Conservation (phyloP, 2,797 vertebrate species). For the Toxotes lorentzi region DNA sequence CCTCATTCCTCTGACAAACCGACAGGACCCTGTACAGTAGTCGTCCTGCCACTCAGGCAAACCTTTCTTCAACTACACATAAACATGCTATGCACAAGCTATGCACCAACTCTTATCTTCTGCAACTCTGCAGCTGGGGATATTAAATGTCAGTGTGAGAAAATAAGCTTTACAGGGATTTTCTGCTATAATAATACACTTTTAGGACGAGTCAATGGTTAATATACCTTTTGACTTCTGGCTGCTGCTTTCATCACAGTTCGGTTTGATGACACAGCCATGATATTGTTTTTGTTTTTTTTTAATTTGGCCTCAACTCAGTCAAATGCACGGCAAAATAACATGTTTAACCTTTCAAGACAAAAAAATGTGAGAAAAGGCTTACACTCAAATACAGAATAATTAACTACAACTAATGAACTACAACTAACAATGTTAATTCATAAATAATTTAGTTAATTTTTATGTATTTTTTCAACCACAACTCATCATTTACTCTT, state of each 20-base stretch:
- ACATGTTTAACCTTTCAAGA: not conserved
- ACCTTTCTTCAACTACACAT: not conserved
- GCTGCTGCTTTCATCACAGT: not conserved
- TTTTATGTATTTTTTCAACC: not conserved
- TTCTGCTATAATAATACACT: not conserved
- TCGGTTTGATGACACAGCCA: not conserved
- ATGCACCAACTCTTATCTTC: not conserved
- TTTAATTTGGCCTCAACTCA: not conserved
- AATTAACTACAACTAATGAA: not conserved
- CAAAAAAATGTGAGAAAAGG: not conserved
- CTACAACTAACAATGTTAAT: not conserved
- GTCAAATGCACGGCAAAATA: not conserved
- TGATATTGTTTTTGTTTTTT: not conserved
- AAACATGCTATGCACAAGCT: not conserved
- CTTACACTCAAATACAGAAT: not conserved
- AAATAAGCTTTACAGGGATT: conserved; percentile 9
- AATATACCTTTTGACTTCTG: not conserved
- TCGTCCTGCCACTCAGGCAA: not conserved
- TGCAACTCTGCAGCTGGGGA: not conserved
- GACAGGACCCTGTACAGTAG: too few relatives aligned
- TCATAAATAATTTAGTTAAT: not conserved
- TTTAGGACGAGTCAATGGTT: not conserved
- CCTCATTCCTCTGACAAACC: not conserved
- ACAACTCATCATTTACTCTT: not conserved
- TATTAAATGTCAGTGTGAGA: not conserved